These are phyloP conservation scores for Campylomormyrus tamandua DNA, from an alignment of 2,113 vertebrate genomes.

Conservation along the genomic window DNA sequence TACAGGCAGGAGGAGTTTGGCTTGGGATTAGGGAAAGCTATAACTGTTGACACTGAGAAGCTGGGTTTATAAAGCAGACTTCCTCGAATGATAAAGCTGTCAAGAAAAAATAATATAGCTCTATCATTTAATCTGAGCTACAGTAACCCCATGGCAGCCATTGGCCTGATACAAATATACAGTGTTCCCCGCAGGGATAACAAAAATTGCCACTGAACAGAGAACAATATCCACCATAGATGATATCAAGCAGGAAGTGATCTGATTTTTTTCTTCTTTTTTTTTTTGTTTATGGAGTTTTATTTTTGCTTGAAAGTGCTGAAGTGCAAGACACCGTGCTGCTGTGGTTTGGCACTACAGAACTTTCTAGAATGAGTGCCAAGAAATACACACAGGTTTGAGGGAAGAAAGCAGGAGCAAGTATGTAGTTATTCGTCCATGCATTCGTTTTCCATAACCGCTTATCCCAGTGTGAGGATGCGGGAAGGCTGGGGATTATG, in stretches of 20 bases:
- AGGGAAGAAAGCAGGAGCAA: neutral
- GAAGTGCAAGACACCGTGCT: neutral
- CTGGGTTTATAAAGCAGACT: neutral
- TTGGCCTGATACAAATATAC: neutral
- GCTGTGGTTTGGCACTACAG: neutral
- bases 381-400: neutral
- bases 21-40: neutral
- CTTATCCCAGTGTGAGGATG: neutral
- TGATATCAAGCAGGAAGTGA: neutral
- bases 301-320: neutral
- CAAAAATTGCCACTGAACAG: neutral
- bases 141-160: slow-evolving; percentile 17
- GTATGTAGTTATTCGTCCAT: neutral
- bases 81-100: slow-evolving; percentile 8
- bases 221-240: neutral
- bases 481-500: neutral
- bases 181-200: neutral
- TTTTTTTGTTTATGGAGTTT: neutral
- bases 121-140: slow-evolving; percentile 30
- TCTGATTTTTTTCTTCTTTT: neutral
- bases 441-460: neutral
- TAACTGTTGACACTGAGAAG: slow-evolving; percentile 1
- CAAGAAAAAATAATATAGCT: slow-evolving; percentile 27
- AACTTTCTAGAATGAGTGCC: neutral
- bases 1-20: neutral